Evolutionary conservation across 2,113 vertebrate genomes (phyloP).

Genomic region (Scomber colias): DNA sequence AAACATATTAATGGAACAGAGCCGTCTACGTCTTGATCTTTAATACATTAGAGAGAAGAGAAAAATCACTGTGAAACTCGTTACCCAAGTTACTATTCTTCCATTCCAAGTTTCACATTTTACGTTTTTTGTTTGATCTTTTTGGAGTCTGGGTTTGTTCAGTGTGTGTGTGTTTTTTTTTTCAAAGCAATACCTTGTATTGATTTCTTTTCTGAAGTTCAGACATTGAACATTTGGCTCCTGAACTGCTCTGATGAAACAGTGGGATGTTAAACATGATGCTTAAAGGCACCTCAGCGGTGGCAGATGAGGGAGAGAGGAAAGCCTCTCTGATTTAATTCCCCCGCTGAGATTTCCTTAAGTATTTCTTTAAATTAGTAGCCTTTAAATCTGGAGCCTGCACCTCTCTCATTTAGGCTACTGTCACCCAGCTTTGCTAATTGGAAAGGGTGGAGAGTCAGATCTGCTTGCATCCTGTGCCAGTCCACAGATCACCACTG

Average conservation of each 20-base stretch:
- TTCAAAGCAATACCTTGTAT: neutral
- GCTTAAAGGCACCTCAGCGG: constrained; percentile 33
- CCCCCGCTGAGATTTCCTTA: constrained; percentile 36
- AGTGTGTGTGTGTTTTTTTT: neutral
- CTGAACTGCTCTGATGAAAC: constrained; percentile 10
- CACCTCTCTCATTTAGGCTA: neutral
- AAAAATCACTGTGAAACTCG: constrained; percentile 14
- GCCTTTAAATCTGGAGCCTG: constrained; percentile 19
- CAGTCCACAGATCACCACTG: constrained; percentile 11
- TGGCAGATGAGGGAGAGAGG: constrained; percentile 23
- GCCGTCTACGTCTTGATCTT: constrained; percentile 31
- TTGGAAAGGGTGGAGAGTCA: neutral
- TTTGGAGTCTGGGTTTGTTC: constrained; percentile 3
- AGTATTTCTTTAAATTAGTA: constrained; percentile 21
- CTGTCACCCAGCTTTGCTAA: neutral
- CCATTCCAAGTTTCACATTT: constrained; percentile 14
- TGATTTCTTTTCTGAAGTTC: constrained; percentile 21
- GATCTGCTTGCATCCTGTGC: neutral
- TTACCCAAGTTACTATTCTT: constrained; percentile 10
- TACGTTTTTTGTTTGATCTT: constrained; percentile 1
- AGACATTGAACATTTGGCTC: neutral
- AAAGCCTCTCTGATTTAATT: constrained; percentile 32
- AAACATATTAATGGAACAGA: constrained; percentile 29
- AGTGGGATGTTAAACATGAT: constrained; percentile 37
- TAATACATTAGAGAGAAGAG: constrained; percentile 32